A percentile compares a stretch with the other conserved stretches of the same genome.
phyloP scores from a whole-genome alignment of 1,140 invertebrate genomes.

The Metaphire vulgaris region DNA sequence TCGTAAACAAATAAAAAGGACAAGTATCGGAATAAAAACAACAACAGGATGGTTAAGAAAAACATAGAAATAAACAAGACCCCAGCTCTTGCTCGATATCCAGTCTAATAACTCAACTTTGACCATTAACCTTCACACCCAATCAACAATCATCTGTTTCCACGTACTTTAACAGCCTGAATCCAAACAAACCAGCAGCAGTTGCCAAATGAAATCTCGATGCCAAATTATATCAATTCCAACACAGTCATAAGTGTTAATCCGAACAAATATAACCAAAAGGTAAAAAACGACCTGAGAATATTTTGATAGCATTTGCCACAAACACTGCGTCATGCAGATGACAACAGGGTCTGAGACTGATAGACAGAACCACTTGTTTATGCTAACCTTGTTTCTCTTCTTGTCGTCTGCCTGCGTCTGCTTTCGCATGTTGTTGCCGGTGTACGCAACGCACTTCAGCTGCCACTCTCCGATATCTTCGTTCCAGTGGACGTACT shows the following conservation, averaged over 20 bases:
- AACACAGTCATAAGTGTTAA: background rate
- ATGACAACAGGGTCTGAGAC: background rate
- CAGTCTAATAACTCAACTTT: background rate
- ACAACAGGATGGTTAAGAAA: background rate
- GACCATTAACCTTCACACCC: too few species aligned
- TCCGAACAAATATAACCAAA: background rate
- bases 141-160: too few species aligned
- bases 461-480: constrained; percentile 98
- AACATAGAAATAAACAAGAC: background rate
- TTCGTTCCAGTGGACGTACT: constrained; percentile 92
- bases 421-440: constrained; percentile 87
- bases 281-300: too few species aligned
- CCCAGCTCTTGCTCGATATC: background rate
- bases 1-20: background rate
- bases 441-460: constrained; percentile 95
- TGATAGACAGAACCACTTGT: background rate
- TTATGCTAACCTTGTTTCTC: background rate
- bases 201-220: background rate
- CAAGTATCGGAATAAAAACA: background rate
- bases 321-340: background rate
- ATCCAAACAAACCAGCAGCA: background rate
- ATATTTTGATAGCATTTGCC: background rate
- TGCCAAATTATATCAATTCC: too few species aligned
- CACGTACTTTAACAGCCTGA: too few species aligned
- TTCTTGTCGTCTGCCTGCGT: background rate